phyloP scores from a whole-genome alignment of 1,140 invertebrate species.

The Amyelois transitella region DNA sequence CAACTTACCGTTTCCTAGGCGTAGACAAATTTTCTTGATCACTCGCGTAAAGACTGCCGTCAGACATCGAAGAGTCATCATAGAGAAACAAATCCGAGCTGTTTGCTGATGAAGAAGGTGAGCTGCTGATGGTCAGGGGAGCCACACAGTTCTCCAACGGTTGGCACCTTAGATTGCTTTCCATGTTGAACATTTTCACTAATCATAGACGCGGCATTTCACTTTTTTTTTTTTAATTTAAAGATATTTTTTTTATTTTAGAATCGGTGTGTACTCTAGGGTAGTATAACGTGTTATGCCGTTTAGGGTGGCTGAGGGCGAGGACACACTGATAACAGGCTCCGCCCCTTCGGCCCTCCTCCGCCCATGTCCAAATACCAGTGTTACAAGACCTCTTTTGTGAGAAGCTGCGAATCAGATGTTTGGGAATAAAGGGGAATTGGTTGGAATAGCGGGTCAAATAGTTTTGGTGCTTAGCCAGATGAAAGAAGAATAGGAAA shows the following conservation, averaged over 20 bases:
- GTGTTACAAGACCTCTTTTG: neutral
- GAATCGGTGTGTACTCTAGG: neutral
- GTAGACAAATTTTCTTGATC: conserved; percentile 65
- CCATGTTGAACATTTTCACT: conserved; percentile 43
- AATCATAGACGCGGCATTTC: neutral
- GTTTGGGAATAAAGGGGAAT: too few species aligned
- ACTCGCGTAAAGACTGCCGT: conserved; percentile 64
- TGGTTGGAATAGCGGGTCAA: too few species aligned
- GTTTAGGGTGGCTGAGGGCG: neutral
- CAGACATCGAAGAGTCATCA: conserved; percentile 66
- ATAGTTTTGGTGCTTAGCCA: too few species aligned
- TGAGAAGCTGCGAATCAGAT: neutral
- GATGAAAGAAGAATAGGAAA: too few species aligned
- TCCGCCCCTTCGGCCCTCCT: neutral
- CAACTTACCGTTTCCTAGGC: conserved; percentile 51
- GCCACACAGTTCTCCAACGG: conserved; percentile 28
- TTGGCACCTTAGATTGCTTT: conserved; percentile 30
- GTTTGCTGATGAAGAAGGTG: conserved; percentile 47
- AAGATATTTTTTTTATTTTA: neutral
- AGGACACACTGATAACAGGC: neutral
- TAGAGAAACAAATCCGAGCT: conserved; percentile 60
- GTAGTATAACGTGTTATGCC: neutral
- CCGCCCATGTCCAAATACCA: neutral
- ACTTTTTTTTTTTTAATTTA: neutral
- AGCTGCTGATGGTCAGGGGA: conserved; percentile 29